Evolutionary conservation across 2,888 invertebrate species (phyloP).

Genomic region (Melolontha melolontha): DNA sequence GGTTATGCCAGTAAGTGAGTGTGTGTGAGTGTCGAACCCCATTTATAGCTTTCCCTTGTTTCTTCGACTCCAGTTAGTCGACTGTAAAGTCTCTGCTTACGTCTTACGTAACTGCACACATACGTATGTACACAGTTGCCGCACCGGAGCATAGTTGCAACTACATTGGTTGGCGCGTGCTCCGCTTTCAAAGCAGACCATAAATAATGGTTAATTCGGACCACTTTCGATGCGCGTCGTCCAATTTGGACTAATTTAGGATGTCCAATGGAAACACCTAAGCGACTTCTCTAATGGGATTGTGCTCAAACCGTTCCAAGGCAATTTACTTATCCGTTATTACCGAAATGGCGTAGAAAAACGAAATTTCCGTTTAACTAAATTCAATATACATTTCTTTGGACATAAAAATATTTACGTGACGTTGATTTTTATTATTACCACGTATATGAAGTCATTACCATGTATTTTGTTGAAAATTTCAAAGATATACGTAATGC

Average conservation of each 20-base stretch:
- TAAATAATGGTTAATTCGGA: slow-evolving; percentile 48
- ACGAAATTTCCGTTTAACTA: slow-evolving; percentile 8
- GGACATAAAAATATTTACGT: too few species aligned
- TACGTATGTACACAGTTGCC: slow-evolving; percentile 24
- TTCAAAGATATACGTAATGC: too few species aligned
- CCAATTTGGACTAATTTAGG: slow-evolving; percentile 56
- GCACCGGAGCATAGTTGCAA: background rate
- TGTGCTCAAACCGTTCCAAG: slow-evolving; percentile 10
- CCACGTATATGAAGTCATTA: too few species aligned
- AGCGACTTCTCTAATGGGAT: slow-evolving; percentile 25
- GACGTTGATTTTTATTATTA: too few species aligned
- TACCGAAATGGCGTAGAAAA: slow-evolving; percentile 7
- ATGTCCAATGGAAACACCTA: slow-evolving; percentile 52
- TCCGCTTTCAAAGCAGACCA: slow-evolving; percentile 41
- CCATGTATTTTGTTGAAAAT: too few species aligned
- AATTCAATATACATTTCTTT: background rate
- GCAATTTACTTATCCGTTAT: slow-evolving; percentile 15
- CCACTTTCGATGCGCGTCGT: slow-evolving; percentile 51
- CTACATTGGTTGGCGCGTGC: slow-evolving; percentile 42
- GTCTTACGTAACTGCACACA: background rate
- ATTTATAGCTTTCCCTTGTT: slow-evolving; percentile 2
- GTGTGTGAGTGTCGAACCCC: slow-evolving; percentile 19
- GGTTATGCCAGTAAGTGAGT: slow-evolving; percentile 2
- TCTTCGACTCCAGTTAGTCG: slow-evolving; percentile 4
- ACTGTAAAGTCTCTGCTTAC: slow-evolving; percentile 7